Evolutionary conservation across 35 echinoderm and acorn worm genomes (phyloP).

Genomic region (Apostichopus californicus): DNA sequence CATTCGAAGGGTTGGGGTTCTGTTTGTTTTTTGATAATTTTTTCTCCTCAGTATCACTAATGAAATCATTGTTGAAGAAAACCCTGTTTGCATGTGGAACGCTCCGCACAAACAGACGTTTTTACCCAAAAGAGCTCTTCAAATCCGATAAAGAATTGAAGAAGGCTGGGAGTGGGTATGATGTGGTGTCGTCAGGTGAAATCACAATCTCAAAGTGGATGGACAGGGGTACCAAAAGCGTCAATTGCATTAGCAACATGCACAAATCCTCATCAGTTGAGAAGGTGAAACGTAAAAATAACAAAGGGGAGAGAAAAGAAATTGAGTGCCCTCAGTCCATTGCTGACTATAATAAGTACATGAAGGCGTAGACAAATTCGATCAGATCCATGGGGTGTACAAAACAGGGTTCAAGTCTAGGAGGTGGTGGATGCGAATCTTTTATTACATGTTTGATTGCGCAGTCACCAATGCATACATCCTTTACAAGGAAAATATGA

Average conservation of each 20-base stretch:
- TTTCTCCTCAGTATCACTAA: constrained; percentile 51
- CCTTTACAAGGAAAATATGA: constrained; percentile 14
- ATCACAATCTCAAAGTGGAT: constrained; percentile 6
- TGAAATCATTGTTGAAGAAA: constrained; percentile 44
- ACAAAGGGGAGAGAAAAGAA: not conserved
- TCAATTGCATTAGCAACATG: constrained; percentile 18
- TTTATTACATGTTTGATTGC: no score
- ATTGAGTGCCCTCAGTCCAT: constrained; percentile 3
- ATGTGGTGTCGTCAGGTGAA: no score
- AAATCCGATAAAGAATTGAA: not conserved
- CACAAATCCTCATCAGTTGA: not conserved
- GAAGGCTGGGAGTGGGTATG: not conserved
- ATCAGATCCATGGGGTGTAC: not conserved
- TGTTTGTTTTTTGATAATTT: constrained; percentile 41
- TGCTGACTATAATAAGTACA: constrained; percentile 40
- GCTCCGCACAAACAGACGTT: not conserved
- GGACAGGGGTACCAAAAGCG: not conserved
- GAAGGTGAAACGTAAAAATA: not conserved
- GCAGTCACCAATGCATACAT: constrained; percentile 1
- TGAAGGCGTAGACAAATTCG: constrained; percentile 59
- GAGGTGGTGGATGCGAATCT: no score
- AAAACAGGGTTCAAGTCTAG: no score
- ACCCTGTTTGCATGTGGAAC: constrained; percentile 27
- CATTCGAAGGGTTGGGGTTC: constrained; percentile 20
- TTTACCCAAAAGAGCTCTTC: not conserved